A percentile compares a stretch with the other conserved stretches of the same genome.
Conservation (phyloP, 2,888 invertebrate species). For the Aradus depressus region DNA sequence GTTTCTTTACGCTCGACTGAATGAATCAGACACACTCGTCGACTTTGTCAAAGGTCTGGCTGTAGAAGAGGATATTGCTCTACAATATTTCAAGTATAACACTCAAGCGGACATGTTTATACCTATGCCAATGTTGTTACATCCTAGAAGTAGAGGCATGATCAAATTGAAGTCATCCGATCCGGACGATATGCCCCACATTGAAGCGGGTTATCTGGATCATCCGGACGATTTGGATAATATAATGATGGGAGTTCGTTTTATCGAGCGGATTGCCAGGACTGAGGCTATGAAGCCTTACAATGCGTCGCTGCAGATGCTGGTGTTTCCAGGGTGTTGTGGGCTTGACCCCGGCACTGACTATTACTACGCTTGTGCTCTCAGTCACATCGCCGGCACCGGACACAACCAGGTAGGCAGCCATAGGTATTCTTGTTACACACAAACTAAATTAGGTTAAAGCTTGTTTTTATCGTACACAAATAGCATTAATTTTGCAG, state of each 20-base stretch:
- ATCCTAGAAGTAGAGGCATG: constrained; percentile 23
- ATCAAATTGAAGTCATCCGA: constrained; percentile 18
- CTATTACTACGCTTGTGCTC: constrained; percentile 32
- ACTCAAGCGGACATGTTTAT: constrained; percentile 15
- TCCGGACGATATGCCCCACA: constrained; percentile 18
- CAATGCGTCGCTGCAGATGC: constrained; percentile 27
- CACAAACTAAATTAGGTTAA: too few relatives aligned
- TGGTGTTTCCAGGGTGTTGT: constrained; percentile 28
- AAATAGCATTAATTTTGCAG: too few relatives aligned
- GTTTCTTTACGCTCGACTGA: constrained; percentile 14
- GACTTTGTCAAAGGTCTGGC: constrained; percentile 15
- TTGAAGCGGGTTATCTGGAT: constrained; percentile 21
- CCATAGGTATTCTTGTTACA: too few relatives aligned
- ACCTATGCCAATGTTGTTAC: constrained; percentile 22
- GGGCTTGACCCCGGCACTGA: constrained; percentile 25
- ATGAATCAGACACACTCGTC: constrained; percentile 16
- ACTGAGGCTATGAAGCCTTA: constrained; percentile 28
- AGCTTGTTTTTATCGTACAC: too few relatives aligned
- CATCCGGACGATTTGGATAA: constrained; percentile 24
- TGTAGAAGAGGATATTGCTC: constrained; percentile 18
- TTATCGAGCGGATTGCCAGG: constrained; percentile 29
- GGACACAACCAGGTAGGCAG: constrained; percentile 34
- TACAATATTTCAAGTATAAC: constrained; percentile 14
- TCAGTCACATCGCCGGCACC: constrained; percentile 28
- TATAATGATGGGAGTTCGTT: constrained; percentile 32